phyloP scores from a whole-genome alignment of 2,888 invertebrate genomes.

The Allacma fusca region DNA sequence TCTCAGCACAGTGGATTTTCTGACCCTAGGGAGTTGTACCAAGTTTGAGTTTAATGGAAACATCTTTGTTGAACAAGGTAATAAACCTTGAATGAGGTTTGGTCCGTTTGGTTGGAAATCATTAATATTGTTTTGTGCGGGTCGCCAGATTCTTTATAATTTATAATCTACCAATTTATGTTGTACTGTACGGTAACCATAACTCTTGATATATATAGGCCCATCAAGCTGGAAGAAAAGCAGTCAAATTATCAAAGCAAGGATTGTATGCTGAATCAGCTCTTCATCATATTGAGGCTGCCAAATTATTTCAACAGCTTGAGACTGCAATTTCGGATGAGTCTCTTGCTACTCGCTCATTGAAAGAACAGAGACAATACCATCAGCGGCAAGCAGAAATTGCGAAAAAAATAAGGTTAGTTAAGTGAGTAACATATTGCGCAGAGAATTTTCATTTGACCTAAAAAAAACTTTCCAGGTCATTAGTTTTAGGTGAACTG shows the following conservation, averaged over 20 bases:
- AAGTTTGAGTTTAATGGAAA: constrained; percentile 10
- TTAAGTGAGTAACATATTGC: neutral
- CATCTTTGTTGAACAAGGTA: neutral
- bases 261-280: constrained; percentile 56
- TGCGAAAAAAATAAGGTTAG: constrained; percentile 19
- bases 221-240: constrained; percentile 57
- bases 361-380: constrained; percentile 55
- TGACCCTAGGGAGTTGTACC: too few relatives aligned
- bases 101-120: neutral
- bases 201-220: too few relatives aligned
- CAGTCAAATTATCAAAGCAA: constrained; percentile 51
- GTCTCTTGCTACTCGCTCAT: constrained; percentile 52
- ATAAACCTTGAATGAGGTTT: neutral
- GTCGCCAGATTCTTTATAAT: too few relatives aligned
- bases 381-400: constrained; percentile 58
- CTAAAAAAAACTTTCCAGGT: too few relatives aligned
- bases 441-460: too few relatives aligned
- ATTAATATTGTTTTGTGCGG: neutral
- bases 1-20: too few relatives aligned
- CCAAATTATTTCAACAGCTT: constrained; percentile 49
- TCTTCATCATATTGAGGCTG: constrained; percentile 52
- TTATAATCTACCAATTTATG: too few relatives aligned
- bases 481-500: too few relatives aligned
- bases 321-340: constrained; percentile 36
- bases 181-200: too few relatives aligned